phyloP scores from a whole-genome alignment of 2,888 invertebrate species.

The Hymenopus coronatus region DNA sequence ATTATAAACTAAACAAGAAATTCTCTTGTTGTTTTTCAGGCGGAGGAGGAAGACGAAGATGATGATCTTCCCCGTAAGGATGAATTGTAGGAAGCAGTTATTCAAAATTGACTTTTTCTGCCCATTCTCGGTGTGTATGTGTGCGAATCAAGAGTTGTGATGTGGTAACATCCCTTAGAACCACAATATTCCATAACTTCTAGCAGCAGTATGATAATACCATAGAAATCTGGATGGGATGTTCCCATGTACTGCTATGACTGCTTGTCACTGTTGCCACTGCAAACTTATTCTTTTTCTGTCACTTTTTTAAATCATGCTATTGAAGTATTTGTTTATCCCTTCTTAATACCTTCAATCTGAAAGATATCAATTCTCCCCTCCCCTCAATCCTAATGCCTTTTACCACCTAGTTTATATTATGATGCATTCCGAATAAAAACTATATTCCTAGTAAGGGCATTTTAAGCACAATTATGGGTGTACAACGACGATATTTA shows the following conservation, averaged over 20 bases:
- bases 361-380: background rate
- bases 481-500: background rate
- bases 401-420: slow-evolving; percentile 2
- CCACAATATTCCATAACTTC: background rate
- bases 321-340: background rate
- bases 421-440: slow-evolving; percentile 14
- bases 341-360: background rate
- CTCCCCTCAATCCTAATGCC: background rate
- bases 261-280: background rate
- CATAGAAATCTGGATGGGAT: background rate
- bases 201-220: background rate
- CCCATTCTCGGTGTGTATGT: background rate
- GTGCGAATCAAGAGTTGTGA: background rate
- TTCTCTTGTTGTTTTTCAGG: slow-evolving; percentile 43
- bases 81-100: slow-evolving; percentile 62
- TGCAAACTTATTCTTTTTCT: background rate
- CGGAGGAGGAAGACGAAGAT: slow-evolving; percentile 67
- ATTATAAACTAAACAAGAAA: too few species aligned
- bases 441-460: background rate
- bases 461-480: background rate
- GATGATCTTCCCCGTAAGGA: slow-evolving; percentile 72
- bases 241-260: background rate
- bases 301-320: background rate
- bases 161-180: slow-evolving; percentile 4
- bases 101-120: background rate